Percentiles rank a stretch among this genome's conserved stretches.
Conservation (phyloP, 2,113 vertebrate species). For the Atrichornis clamosus region DNA sequence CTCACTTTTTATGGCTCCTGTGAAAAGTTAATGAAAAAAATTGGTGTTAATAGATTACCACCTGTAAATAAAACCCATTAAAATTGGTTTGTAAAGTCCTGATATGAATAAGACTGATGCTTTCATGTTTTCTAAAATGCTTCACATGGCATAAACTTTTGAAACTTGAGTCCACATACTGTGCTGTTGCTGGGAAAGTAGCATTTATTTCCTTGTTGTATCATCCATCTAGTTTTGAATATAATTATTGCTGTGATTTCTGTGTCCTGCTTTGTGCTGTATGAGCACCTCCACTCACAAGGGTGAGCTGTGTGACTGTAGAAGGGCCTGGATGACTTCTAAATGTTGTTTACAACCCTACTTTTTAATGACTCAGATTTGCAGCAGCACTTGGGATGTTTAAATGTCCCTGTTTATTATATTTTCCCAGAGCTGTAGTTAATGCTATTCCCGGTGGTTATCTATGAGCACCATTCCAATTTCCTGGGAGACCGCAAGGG, state of each 20-base stretch:
- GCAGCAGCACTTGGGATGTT: neutral
- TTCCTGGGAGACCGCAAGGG: neutral
- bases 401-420: neutral
- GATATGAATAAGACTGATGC: neutral
- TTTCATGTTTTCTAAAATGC: neutral
- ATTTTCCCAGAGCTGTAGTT: neutral
- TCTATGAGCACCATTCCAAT: accelerated
- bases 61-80: neutral
- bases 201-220: neutral
- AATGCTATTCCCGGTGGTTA: neutral
- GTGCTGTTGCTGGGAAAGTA: neutral
- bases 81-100: neutral
- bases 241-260: neutral
- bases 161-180: neutral
- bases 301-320: neutral
- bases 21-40: neutral
- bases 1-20: neutral
- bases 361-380: neutral
- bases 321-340: neutral
- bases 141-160: neutral
- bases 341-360: neutral
- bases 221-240: neutral
- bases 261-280: neutral
- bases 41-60: neutral
- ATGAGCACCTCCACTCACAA: neutral